phyloP scores from a whole-genome alignment of 64 coral and sea anemone genomes.

The Montipora cactus region DNA sequence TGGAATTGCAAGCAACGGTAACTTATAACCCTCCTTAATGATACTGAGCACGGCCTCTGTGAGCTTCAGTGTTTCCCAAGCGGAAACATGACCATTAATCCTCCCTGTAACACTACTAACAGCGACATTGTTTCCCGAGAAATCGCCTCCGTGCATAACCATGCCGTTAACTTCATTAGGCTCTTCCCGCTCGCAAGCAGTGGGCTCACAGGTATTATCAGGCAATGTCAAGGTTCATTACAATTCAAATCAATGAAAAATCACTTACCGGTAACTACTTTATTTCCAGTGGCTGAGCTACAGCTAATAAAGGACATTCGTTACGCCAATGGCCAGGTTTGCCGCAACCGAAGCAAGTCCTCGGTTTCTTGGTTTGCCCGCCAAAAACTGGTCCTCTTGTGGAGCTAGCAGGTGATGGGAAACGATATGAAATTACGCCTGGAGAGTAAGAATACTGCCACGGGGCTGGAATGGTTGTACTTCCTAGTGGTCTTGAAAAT shows the following conservation, averaged over 20 bases:
- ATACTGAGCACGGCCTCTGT: neutral
- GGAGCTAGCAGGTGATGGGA: neutral
- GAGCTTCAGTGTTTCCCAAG: neutral
- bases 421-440: no score
- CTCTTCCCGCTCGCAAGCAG: neutral
- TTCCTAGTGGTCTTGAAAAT: no score
- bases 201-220: neutral
- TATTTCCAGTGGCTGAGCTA: neutral
- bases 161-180: neutral
- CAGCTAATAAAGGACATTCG: neutral
- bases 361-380: neutral
- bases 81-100: neutral
- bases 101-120: neutral
- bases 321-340: neutral
- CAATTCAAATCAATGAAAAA: neutral
- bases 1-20: conserved; percentile 37
- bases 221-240: neutral
- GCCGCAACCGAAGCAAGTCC: neutral
- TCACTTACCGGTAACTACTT: neutral
- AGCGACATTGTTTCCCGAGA: neutral
- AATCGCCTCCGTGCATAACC: neutral
- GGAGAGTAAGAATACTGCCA: no score
- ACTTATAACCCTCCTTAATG: conserved; percentile 50
- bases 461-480: no score
- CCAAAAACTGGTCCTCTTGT: neutral